phyloP scores from a whole-genome alignment of 2,888 invertebrate genomes.

The Bombylius major region DNA sequence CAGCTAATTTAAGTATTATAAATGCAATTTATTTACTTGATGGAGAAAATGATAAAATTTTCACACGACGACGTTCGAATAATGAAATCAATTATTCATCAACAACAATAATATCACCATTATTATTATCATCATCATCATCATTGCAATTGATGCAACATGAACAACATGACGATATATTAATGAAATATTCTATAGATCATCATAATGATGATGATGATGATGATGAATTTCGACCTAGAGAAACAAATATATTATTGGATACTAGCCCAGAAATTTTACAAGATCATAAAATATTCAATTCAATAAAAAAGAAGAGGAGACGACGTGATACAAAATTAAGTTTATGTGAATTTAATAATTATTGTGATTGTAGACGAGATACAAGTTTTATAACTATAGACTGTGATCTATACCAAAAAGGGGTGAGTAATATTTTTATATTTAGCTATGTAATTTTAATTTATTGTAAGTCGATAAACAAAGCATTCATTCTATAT shows the following conservation, averaged over 20 bases:
- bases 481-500: too few species aligned
- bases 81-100: background rate
- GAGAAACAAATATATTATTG: too few species aligned
- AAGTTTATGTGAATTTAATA: background rate
- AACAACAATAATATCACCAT: background rate
- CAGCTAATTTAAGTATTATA: background rate
- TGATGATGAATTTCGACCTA: too few species aligned
- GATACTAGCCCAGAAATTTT: background rate
- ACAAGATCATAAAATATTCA: background rate
- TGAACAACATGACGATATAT: background rate
- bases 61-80: background rate
- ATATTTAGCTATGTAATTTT: background rate
- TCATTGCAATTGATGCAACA: background rate
- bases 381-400: conserved; percentile 11
- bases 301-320: background rate
- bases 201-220: background rate
- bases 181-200: background rate
- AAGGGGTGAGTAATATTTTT: conserved; percentile 7
- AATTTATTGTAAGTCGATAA: too few species aligned
- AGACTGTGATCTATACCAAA: conserved; percentile 11
- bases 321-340: background rate
- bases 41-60: background rate
- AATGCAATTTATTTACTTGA: background rate
- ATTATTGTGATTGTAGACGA: background rate
- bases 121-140: background rate